Conservation (phyloP, 2,113 vertebrate genomes). For the Alectura lathami region DNA sequence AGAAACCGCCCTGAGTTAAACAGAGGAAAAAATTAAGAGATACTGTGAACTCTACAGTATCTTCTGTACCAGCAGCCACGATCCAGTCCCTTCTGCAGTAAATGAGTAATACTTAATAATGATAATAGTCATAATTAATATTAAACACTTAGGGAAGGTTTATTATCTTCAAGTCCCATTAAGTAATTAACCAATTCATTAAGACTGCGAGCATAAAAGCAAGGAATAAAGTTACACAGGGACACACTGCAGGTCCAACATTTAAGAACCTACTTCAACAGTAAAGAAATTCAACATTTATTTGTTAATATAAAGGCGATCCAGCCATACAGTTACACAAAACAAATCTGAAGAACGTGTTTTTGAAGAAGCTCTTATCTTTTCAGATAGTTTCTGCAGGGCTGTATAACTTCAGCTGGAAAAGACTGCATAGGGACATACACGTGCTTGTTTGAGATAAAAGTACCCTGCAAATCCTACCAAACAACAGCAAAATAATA, state of each 20-base stretch:
- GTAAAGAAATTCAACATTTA: neutral
- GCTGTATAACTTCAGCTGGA: neutral
- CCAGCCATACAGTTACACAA: neutral
- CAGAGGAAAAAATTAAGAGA: conserved; percentile 25
- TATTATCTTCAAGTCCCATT: conserved; percentile 56
- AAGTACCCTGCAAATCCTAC: neutral
- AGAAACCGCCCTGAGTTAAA: conserved; percentile 51
- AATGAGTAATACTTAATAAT: conserved; percentile 42
- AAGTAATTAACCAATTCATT: conserved; percentile 57
- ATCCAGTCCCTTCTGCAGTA: conserved; percentile 13
- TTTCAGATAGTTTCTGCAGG: neutral
- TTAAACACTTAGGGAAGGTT: conserved; percentile 24
- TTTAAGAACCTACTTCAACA: neutral
- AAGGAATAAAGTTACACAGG: conserved; percentile 27
- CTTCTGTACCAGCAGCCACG: neutral
- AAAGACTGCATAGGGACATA: neutral
- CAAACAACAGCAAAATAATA: neutral
- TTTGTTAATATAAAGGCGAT: neutral
- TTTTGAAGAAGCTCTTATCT: neutral
- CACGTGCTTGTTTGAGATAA: neutral
- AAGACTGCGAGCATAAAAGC: conserved; percentile 6
- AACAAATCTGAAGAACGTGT: neutral
- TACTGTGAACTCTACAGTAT: neutral
- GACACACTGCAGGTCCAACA: conserved; percentile 32
- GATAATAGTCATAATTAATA: conserved; percentile 56